phyloP scores from a whole-genome alignment of 2,888 invertebrate species.

The Dryadula phaetusa region DNA sequence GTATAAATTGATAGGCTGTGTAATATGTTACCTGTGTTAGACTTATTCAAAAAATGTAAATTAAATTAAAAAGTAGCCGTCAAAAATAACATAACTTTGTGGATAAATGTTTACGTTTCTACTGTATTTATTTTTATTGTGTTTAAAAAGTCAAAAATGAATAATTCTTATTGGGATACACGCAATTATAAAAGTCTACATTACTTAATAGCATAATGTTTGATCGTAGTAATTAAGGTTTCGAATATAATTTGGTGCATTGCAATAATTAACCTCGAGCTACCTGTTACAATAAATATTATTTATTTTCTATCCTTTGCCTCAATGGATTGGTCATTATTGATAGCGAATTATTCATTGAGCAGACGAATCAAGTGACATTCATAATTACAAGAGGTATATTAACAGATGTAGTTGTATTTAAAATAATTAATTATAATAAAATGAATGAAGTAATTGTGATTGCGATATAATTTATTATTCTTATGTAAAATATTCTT shows the following conservation, averaged over 20 bases:
- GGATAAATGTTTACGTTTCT: constrained; percentile 36
- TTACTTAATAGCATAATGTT: constrained; percentile 3
- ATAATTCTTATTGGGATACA: neutral
- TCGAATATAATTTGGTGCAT: constrained; percentile 17
- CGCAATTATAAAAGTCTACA: neutral
- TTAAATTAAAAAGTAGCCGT: constrained; percentile 37
- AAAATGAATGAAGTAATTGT: neutral
- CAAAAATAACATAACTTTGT: constrained; percentile 39
- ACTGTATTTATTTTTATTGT: constrained; percentile 23
- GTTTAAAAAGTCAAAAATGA: neutral
- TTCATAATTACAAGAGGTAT: constrained; percentile 19
- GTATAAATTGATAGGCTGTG: neutral
- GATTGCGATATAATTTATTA: neutral
- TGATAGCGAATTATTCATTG: constrained; percentile 6
- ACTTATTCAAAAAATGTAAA: constrained; percentile 22
- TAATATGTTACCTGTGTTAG: constrained; percentile 2
- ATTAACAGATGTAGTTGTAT: neutral
- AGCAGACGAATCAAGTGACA: neutral
- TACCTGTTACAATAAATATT: constrained; percentile 20
- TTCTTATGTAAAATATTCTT: neutral
- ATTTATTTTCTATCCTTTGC: constrained; percentile 12
- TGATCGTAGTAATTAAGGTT: constrained; percentile 2
- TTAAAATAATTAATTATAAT: neutral
- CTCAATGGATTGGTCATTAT: constrained; percentile 32
- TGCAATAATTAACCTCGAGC: constrained; percentile 34